phyloP scores from a whole-genome alignment of 2,888 invertebrate genomes.

The Cyclophora punctaria region DNA sequence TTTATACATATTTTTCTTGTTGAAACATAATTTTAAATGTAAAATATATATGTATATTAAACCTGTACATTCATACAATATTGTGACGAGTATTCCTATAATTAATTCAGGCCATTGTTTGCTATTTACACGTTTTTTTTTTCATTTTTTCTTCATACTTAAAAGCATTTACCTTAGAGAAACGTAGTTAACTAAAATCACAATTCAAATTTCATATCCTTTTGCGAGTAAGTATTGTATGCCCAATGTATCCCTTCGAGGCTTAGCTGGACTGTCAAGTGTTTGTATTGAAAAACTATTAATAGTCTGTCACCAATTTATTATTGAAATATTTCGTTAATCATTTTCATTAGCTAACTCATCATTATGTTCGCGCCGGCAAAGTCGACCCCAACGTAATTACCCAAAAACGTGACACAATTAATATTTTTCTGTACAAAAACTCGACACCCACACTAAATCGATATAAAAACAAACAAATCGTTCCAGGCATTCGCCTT shows the following conservation, averaged over 20 bases:
- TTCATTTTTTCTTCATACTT: conserved; percentile 12
- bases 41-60: conserved; percentile 49
- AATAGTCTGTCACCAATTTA: too few relatives aligned
- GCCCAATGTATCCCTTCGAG: conserved; percentile 36
- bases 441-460: neutral
- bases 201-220: conserved; percentile 19
- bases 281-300: conserved; percentile 2
- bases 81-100: conserved; percentile 45
- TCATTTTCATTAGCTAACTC: too few relatives aligned
- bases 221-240: conserved; percentile 41
- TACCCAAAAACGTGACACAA: neutral
- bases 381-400: too few relatives aligned
- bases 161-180: conserved; percentile 29
- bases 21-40: conserved; percentile 62
- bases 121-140: conserved; percentile 56
- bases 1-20: conserved; percentile 14
- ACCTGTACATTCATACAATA: conserved; percentile 37
- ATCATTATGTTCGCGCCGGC: too few relatives aligned
- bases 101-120: conserved; percentile 59
- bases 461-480: conserved; percentile 8
- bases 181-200: conserved; percentile 25
- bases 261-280: conserved; percentile 4
- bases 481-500: conserved; percentile 9
- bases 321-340: too few relatives aligned
- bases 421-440: too few relatives aligned